Evolutionary conservation across 2,888 invertebrate species (phyloP).

Genomic region (Tachina fera): DNA sequence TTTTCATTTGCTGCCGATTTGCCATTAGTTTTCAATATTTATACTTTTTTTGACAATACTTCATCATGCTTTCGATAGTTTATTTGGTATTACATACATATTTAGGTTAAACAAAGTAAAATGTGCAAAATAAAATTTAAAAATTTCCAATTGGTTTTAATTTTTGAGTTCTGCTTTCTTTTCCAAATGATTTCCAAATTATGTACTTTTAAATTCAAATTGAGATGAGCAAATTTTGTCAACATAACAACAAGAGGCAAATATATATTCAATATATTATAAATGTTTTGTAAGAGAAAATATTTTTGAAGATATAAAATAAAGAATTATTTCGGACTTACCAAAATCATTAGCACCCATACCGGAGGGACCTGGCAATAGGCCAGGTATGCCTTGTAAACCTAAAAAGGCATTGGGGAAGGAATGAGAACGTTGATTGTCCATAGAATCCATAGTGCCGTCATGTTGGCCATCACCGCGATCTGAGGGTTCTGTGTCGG

Average conservation of each 20-base stretch:
- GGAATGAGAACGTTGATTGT: conserved; percentile 87
- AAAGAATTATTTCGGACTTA: conserved; percentile 83
- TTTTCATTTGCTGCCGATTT: conserved; percentile 25
- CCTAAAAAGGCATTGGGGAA: conserved; percentile 92
- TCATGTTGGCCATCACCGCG: conserved; percentile 86
- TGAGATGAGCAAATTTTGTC: conserved; percentile 69
- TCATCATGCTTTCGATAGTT: conserved; percentile 61
- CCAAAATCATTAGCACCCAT: conserved; percentile 92
- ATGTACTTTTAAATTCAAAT: conserved; percentile 40
- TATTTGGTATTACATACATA: conserved; percentile 7
- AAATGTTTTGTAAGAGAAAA: conserved; percentile 32
- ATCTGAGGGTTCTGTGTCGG: conserved; percentile 91
- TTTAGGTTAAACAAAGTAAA: conserved; percentile 50
- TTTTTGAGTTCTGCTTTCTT: conserved; percentile 42
- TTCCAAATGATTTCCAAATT: conserved; percentile 15
- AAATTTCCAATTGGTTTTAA: conserved; percentile 64
- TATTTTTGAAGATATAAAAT: neutral
- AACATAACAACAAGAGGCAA: conserved; percentile 75
- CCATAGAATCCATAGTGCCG: conserved; percentile 85
- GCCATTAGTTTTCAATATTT: conserved; percentile 61
- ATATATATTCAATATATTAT: conserved; percentile 73
- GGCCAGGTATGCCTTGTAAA: conserved; percentile 90
- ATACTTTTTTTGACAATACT: conserved; percentile 26
- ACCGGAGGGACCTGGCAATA: conserved; percentile 94
- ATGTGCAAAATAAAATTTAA: conserved; percentile 65